Evolutionary conservation across 2,113 vertebrate species (phyloP).

Genomic region (Mola mola): DNA sequence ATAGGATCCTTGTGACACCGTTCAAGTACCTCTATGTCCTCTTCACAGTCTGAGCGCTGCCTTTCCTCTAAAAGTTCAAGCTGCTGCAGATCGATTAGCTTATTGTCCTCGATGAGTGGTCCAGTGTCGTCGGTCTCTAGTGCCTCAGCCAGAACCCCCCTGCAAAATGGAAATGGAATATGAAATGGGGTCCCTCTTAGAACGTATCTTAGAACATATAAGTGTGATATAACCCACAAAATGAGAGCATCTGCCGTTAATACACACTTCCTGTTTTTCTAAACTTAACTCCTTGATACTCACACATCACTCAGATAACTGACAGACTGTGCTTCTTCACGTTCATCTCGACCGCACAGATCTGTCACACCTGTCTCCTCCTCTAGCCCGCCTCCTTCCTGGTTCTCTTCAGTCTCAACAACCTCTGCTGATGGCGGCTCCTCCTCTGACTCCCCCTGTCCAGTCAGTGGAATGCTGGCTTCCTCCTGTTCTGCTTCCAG

Average conservation of each 20-base stretch:
- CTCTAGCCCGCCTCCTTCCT: slow-evolving; percentile 3
- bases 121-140: slow-evolving; percentile 19
- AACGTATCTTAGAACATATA: background rate
- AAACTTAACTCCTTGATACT: slow-evolving; percentile 43
- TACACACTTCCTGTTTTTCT: slow-evolving; percentile 50
- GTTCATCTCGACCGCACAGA: slow-evolving; percentile 10
- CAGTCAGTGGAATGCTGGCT: slow-evolving; percentile 27
- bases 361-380: slow-evolving; percentile 25
- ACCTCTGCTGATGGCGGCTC: slow-evolving; percentile 6
- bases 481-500: slow-evolving; percentile 56
- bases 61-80: slow-evolving; percentile 34
- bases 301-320: slow-evolving; percentile 36
- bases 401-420: slow-evolving; percentile 17
- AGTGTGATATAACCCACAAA: background rate
- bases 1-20: slow-evolving; percentile 10
- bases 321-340: slow-evolving; percentile 30
- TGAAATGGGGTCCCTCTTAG: background rate
- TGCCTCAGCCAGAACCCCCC: slow-evolving; percentile 30
- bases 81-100: slow-evolving; percentile 18
- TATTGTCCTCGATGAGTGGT: background rate
- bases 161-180: slow-evolving; percentile 21
- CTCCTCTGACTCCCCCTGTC: slow-evolving; percentile 29
- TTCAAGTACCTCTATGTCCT: slow-evolving; percentile 8
- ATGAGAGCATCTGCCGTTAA: background rate
- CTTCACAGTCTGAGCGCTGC: slow-evolving; percentile 7